A percentile compares a stretch with the other conserved stretches of the same genome.
Evolutionary conservation across 1,140 invertebrate species (phyloP).

Genomic region (Hypothenemus hampei): DNA sequence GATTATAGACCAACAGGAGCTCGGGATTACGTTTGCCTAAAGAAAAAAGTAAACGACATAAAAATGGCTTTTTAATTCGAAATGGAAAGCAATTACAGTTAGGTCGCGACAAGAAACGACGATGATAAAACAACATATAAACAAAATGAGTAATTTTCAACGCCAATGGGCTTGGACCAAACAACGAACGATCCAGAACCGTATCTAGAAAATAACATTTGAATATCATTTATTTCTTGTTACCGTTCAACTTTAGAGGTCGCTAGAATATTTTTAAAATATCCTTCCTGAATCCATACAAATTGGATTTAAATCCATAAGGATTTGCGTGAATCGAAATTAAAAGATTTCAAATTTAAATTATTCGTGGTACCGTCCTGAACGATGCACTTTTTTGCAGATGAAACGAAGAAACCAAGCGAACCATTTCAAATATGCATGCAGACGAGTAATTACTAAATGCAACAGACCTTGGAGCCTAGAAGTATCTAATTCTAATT

Average conservation of each 20-base stretch:
- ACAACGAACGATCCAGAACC: too few relatives aligned
- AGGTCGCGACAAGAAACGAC: neutral
- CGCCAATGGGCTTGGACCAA: conserved; percentile 13
- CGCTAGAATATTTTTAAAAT: too few relatives aligned
- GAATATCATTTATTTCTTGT: too few relatives aligned
- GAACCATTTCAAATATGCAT: conserved; percentile 19
- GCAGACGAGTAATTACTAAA: conserved; percentile 24
- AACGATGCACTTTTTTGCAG: conserved; percentile 11
- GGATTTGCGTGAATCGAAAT: too few relatives aligned
- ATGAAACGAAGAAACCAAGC: conserved; percentile 20
- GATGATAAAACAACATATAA: conserved; percentile 7
- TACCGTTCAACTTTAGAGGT: too few relatives aligned
- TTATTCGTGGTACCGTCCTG: neutral
- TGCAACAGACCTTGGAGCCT: conserved; percentile 20
- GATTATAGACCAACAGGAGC: too few relatives aligned
- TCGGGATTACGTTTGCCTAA: too few relatives aligned
- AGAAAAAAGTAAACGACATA: conserved; percentile 15
- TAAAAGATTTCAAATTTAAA: too few relatives aligned
- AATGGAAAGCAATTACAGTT: conserved; percentile 18
- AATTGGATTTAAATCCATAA: too few relatives aligned
- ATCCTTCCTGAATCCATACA: too few relatives aligned
- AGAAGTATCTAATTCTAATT: conserved; percentile 23
- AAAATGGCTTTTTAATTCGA: conserved; percentile 18
- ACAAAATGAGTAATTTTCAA: conserved; percentile 16
- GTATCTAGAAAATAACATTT: too few relatives aligned